These are phyloP conservation scores for Centropus unirufus DNA, from an alignment of 2,113 vertebrate species.

Conservation along the genomic window DNA sequence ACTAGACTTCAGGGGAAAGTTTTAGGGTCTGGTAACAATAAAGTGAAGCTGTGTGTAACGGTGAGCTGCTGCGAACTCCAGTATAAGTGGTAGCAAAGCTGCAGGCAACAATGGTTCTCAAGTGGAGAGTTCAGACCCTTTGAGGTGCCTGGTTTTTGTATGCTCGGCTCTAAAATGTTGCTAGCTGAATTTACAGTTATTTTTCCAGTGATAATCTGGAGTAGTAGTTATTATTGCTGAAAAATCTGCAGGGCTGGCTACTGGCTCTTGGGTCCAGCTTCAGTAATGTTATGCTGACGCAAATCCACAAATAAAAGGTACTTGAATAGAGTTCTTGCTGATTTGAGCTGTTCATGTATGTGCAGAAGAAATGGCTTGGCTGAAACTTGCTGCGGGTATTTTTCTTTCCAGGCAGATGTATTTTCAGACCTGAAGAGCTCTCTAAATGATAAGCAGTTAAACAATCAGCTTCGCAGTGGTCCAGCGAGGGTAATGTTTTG, in stretches of 20 bases:
- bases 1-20: not conserved
- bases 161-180: not conserved
- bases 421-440: not conserved
- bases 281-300: not conserved
- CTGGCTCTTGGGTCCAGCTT: not conserved
- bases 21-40: not conserved
- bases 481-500: not conserved
- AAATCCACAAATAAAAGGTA: conserved; percentile 5
- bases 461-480: not conserved
- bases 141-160: not conserved
- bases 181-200: not conserved
- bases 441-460: not conserved
- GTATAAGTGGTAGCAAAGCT: not conserved
- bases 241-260: not conserved
- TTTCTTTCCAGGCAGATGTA: not conserved
- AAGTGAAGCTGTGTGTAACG: not conserved
- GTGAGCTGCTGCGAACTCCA: not conserved
- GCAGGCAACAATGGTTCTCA: not conserved
- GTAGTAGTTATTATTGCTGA: not conserved
- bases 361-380: not conserved
- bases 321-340: not conserved
- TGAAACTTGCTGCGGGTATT: not conserved
- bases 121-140: not conserved
- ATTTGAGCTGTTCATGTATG: not conserved
- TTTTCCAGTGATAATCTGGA: not conserved